A percentile compares a stretch with the other conserved stretches of the same genome.
phyloP scores from a whole-genome alignment of 2,888 invertebrate genomes.

The Apantesis nais region DNA sequence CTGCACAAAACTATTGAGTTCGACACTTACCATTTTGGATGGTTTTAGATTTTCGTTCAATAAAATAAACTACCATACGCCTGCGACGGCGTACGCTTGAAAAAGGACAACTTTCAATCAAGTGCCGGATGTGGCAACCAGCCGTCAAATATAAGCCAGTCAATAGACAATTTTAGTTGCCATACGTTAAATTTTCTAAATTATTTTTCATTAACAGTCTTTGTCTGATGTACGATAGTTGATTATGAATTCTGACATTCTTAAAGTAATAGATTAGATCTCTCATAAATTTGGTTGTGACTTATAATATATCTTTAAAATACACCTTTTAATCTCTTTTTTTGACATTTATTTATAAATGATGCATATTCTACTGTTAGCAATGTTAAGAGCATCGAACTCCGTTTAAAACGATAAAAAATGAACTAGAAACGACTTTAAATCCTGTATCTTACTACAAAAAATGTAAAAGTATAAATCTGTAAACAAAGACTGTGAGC shows the following conservation, averaged over 20 bases:
- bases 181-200: constrained; percentile 23
- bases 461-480: too few species aligned
- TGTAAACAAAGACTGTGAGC: too few species aligned
- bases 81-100: constrained; percentile 95
- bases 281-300: too few species aligned
- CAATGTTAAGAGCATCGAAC: too few species aligned
- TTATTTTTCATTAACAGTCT: neutral
- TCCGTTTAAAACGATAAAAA: too few species aligned
- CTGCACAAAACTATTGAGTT: constrained; percentile 61
- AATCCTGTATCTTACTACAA: too few species aligned
- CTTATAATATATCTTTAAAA: too few species aligned
- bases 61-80: constrained; percentile 91
- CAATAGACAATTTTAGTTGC: constrained; percentile 65
- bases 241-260: neutral
- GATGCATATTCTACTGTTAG: too few species aligned
- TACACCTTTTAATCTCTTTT: too few species aligned
- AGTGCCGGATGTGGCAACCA: constrained; percentile 73
- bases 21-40: constrained; percentile 92
- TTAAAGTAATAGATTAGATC: too few species aligned
- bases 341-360: too few species aligned
- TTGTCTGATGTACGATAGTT: neutral
- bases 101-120: constrained; percentile 86
- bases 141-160: constrained; percentile 55
- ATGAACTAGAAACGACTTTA: too few species aligned
- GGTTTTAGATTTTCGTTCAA: constrained; percentile 91